A percentile compares a stretch with the other conserved stretches of the same genome.
phyloP scores from a whole-genome alignment of 2,113 vertebrate genomes.

The Prochilodus magdalenae region DNA sequence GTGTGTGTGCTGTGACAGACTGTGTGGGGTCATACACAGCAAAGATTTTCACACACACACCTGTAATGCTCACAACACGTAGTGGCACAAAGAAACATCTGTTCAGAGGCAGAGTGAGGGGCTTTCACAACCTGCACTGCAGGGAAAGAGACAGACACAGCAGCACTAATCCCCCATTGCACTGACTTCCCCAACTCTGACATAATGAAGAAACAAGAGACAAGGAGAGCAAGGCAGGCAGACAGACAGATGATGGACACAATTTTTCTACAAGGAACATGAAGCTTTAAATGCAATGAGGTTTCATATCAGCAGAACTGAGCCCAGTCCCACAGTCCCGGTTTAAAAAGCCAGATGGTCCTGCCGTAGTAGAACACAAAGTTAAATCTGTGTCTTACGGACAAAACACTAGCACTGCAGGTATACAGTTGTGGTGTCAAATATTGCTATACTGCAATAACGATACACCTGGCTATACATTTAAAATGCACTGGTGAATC shows the following conservation, averaged over 20 bases:
- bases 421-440: too few relatives aligned
- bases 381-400: too few relatives aligned
- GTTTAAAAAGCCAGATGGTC: too few relatives aligned
- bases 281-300: too few relatives aligned
- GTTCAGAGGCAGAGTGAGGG: constrained; percentile 11
- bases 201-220: background rate
- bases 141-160: background rate
- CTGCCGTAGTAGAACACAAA: too few relatives aligned
- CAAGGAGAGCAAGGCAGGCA: background rate
- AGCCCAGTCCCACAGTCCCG: background rate
- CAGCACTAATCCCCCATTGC: too few relatives aligned
- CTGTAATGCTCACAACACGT: constrained; percentile 6
- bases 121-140: background rate
- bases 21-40: constrained; percentile 30
- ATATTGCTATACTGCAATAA: too few relatives aligned
- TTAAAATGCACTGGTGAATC: background rate
- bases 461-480: too few relatives aligned
- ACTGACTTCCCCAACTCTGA: too few relatives aligned
- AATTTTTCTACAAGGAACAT: too few relatives aligned
- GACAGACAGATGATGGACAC: background rate
- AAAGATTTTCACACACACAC: constrained; percentile 16
- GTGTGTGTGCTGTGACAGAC: constrained; percentile 29
- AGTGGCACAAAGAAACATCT: constrained; percentile 19
- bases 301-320: background rate
- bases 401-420: too few relatives aligned